Percentiles rank a stretch among this genome's conserved stretches.
phyloP scores from a whole-genome alignment of 2,888 invertebrate species.

The Dryomyza anilis region DNA sequence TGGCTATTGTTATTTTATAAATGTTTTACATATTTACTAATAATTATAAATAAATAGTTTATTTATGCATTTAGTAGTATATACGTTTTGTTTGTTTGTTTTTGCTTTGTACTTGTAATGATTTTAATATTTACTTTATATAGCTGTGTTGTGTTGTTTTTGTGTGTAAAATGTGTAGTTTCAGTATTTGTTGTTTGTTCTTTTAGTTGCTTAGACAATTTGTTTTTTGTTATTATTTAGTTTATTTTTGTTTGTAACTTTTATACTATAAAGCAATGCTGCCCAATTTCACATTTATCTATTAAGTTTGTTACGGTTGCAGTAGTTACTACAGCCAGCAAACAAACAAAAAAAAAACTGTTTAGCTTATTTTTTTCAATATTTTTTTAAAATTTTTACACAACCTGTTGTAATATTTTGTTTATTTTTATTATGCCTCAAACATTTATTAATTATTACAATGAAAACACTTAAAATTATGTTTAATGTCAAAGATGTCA shows the following conservation, averaged over 20 bases:
- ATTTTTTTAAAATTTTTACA: constrained; percentile 14
- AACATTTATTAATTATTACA: constrained; percentile 8
- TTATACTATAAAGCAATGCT: constrained; percentile 14
- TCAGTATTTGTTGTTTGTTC: neutral
- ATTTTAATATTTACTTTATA: constrained; percentile 12
- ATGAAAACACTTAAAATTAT: constrained; percentile 16
- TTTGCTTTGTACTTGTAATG: constrained; percentile 21
- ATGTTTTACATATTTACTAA: constrained; percentile 16
- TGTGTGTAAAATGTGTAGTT: neutral
- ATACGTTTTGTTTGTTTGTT: constrained; percentile 4
- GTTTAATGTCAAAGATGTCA: neutral
- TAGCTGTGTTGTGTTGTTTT: neutral
- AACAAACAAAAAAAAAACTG: too few relatives aligned
- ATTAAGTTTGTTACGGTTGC: constrained; percentile 8
- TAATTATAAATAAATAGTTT: constrained; percentile 19
- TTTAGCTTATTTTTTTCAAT: neutral
- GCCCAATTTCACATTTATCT: constrained; percentile 15
- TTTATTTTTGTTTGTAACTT: constrained; percentile 22
- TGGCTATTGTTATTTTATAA: too few relatives aligned
- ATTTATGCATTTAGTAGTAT: constrained; percentile 4
- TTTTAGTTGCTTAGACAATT: neutral
- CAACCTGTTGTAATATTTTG: constrained; percentile 18
- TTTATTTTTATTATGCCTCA: neutral
- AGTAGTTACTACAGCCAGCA: too few relatives aligned
- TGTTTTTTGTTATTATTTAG: constrained; percentile 28